Conservation (phyloP, 2,888 invertebrate genomes). For the Lycocerus yunnanus region DNA sequence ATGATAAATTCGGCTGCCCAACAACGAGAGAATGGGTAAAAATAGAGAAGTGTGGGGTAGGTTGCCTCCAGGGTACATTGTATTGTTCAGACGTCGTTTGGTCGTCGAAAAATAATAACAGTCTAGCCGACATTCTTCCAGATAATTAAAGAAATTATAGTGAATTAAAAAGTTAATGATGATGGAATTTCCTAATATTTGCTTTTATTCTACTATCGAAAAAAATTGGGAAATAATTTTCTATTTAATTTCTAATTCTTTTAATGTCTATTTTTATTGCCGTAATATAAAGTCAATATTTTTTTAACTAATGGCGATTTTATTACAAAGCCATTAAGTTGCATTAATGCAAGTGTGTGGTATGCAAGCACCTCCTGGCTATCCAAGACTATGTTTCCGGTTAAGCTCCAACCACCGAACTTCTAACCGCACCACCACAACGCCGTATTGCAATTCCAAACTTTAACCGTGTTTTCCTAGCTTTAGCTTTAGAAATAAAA, state of each 20-base stretch:
- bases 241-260: neutral
- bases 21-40: too few relatives aligned
- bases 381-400: slow-evolving; percentile 21
- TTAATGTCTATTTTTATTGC: neutral
- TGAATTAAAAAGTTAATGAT: neutral
- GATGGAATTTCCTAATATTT: neutral
- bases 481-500: neutral
- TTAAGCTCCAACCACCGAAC: slow-evolving; percentile 22
- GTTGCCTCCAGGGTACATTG: neutral
- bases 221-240: neutral
- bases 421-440: slow-evolving; percentile 24
- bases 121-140: neutral
- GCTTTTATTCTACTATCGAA: neutral
- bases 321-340: slow-evolving; percentile 12
- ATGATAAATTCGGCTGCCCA: too few relatives aligned
- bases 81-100: neutral
- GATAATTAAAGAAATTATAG: neutral
- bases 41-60: too few relatives aligned
- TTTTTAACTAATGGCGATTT: neutral
- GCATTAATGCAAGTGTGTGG: slow-evolving; percentile 19
- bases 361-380: slow-evolving; percentile 16
- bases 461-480: slow-evolving; percentile 9
- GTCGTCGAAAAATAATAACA: neutral
- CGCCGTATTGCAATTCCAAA: slow-evolving; percentile 25
- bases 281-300: neutral